A percentile compares a stretch with the other conserved stretches of the same genome.
Evolutionary conservation across 2,113 vertebrate species (phyloP).

Genomic region (Rhynchopsitta pachyrhyncha): DNA sequence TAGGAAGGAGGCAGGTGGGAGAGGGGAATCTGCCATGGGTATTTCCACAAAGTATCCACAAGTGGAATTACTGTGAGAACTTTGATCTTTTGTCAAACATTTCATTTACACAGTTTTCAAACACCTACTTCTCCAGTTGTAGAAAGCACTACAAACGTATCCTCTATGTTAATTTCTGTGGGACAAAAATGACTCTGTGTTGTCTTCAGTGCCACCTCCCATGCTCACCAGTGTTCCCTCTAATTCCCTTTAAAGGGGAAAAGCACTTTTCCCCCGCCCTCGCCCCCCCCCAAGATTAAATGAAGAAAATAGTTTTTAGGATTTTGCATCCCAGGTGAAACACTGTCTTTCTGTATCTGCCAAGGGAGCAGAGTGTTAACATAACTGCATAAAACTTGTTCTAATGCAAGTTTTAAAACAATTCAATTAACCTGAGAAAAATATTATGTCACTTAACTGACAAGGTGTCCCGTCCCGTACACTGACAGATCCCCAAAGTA

Average conservation of each 20-base stretch:
- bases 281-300: background rate
- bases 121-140: background rate
- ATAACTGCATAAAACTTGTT: background rate
- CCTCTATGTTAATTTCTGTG: background rate
- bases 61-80: conserved; percentile 5
- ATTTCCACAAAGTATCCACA: conserved; percentile 25
- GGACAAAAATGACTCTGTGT: background rate
- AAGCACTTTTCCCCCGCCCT: background rate
- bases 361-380: background rate
- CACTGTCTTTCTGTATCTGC: background rate
- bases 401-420: background rate
- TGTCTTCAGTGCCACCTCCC: background rate
- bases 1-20: background rate
- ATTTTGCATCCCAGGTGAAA: background rate
- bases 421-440: background rate
- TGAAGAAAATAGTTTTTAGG: background rate
- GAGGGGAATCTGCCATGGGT: background rate
- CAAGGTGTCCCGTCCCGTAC: background rate
- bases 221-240: background rate
- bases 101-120: conserved; percentile 14
- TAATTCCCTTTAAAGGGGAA: background rate
- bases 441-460: background rate
- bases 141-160: conserved; percentile 30
- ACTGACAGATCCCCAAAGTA: background rate
- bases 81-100: conserved; percentile 18